Base-by-base conservation (phyloP, 2,888 invertebrate species). In the Aleiodes alternator region DNA sequence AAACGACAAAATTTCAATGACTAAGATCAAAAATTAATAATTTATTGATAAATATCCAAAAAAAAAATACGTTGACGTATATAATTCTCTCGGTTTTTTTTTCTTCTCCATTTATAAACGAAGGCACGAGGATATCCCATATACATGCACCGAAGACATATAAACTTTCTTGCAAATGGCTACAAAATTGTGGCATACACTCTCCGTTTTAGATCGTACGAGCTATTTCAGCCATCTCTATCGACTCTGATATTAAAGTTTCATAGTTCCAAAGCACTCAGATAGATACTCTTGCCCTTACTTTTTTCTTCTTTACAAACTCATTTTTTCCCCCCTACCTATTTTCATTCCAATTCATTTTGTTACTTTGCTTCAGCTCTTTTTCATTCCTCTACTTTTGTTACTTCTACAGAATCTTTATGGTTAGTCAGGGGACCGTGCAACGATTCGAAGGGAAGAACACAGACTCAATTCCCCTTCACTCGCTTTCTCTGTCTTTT, bases 381-480 rank as follows among this genome's bases (percentile, higher is more conserved):
- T 34, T 75, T 80, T 79, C 77, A 80, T 77, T 79, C 73, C 71
- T 76, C 61, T 72, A 73, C 76, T 38, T 34, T 77, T 12, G 72
- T 73, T 59, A 29, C 9, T 72, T 61, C 71, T 79, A 79, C 78
- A 69, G 80, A 82, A 83, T 83, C 83, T 85, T 85, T 83, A 84
- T 80, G 81, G 81, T 75, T 78, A 61, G 80, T 82, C 80, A 72
- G 77, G 81, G 81, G 80, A 80, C 80, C 80, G 76, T 78, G 78
- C 80, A 82, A 80, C 78, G 79, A 76, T 80, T 78, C 80, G 81
- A 85, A 85, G 87, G 86, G 87, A 87, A 87, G 87, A 84, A 80
- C 81, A 82, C 81, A 84, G 87, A 87, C 87, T 87, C 87, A 78
- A 80, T 80, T 80, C 76, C 73, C 69, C 72, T 75, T 12, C 61